A percentile compares a stretch with the other conserved stretches of the same genome.
These are phyloP conservation scores for Neopipo cinnamomea DNA, from an alignment of 2,113 vertebrate species.

Conservation along the genomic window DNA sequence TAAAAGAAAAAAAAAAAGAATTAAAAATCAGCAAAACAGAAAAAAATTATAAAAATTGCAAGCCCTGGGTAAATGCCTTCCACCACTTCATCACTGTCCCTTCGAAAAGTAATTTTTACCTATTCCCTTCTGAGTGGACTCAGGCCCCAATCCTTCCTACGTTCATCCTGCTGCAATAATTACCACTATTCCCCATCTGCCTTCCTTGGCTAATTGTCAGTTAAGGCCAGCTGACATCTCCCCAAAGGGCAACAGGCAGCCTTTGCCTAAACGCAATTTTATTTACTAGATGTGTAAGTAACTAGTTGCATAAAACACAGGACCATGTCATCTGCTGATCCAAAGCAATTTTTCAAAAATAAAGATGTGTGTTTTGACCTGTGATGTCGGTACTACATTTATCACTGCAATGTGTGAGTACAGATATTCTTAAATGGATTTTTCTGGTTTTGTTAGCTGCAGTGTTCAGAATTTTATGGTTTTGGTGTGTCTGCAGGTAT, in stretches of 20 bases:
- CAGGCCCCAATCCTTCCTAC: background rate
- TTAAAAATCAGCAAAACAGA: background rate
- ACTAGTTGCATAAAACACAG: background rate
- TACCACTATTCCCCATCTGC: background rate
- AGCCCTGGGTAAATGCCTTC: background rate
- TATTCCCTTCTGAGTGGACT: background rate
- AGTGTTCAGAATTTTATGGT: background rate
- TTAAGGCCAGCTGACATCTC: background rate
- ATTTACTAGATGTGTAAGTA: background rate
- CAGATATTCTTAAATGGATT: background rate
- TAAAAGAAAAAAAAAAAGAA: background rate
- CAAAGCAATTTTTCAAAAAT: background rate
- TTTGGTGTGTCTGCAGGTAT: background rate
- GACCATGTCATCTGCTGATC: background rate
- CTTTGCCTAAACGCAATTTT: background rate
- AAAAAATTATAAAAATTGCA: background rate
- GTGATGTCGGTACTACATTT: rapidly evolving
- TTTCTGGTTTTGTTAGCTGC: background rate
- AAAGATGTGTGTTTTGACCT: background rate
- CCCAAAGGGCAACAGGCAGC: background rate
- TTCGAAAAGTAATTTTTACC: background rate
- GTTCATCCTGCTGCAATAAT: background rate
- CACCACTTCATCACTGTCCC: rapidly evolving
- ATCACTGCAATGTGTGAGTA: background rate
- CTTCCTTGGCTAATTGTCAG: background rate